These are phyloP conservation scores for Nannospalax galili DNA, from an alignment of 2,113 vertebrate genomes.

Conservation along the genomic window DNA sequence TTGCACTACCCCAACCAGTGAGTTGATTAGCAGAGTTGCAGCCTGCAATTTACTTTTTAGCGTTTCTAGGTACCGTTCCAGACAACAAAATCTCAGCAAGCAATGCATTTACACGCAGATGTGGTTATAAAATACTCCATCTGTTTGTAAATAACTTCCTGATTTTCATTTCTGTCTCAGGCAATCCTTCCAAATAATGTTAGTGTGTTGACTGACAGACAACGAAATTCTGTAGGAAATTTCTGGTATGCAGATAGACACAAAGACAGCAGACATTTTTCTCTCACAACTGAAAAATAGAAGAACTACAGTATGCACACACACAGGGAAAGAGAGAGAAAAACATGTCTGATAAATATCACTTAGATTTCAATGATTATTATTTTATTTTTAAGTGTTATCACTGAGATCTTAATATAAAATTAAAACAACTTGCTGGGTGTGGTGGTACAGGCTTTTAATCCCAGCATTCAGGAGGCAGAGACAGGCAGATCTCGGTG, in stretches of 20 bases:
- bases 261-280: constrained; percentile 47
- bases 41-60: background rate
- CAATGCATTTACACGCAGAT: constrained; percentile 38
- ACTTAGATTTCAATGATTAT: constrained; percentile 51
- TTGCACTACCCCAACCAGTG: background rate
- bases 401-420: constrained; percentile 62
- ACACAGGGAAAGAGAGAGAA: background rate
- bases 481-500: no score
- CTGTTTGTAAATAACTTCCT: constrained; percentile 70
- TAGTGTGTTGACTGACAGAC: constrained; percentile 40
- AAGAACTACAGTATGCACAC: no score
- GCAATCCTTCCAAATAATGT: constrained; percentile 53
- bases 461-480: no score
- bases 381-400: constrained; percentile 30
- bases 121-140: constrained; percentile 58
- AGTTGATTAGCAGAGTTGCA: constrained; percentile 35
- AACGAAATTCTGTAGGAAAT: constrained; percentile 52
- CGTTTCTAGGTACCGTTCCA: constrained; percentile 30
- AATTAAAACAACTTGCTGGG: background rate
- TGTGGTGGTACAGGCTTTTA: no score
- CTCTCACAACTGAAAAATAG: constrained; percentile 20
- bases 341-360: background rate
- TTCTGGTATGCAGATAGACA: background rate
- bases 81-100: constrained; percentile 48
- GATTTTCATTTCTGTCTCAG: constrained; percentile 68